Conservation (phyloP, 2,888 invertebrate genomes). For the Melinaea marsaeus region DNA sequence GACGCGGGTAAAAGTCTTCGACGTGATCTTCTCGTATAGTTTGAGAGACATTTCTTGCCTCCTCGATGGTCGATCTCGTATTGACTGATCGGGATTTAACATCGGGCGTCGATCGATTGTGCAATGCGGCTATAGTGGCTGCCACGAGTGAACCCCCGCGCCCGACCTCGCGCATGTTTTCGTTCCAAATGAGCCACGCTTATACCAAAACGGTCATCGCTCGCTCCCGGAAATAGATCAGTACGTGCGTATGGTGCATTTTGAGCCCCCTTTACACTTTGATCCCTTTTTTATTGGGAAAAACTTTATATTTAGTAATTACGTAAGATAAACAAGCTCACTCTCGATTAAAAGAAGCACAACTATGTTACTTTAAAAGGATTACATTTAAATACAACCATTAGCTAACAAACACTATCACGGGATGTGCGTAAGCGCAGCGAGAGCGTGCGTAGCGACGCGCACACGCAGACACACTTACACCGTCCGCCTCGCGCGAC, state of each 20-base stretch:
- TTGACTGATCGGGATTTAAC: constrained; percentile 56
- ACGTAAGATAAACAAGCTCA: constrained; percentile 14
- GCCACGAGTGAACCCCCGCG: constrained; percentile 80
- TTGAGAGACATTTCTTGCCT: constrained; percentile 50
- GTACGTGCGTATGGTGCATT: constrained; percentile 66
- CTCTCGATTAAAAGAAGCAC: constrained; percentile 23
- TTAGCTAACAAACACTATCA: constrained; percentile 37
- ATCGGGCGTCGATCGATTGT: constrained; percentile 63
- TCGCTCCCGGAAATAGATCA: constrained; percentile 74
- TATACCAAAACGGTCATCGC: constrained; percentile 68
- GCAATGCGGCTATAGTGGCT: constrained; percentile 73
- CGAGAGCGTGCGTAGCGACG: constrained; percentile 49
- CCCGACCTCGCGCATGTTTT: constrained; percentile 76
- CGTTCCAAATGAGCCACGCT: constrained; percentile 70
- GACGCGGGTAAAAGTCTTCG: constrained; percentile 50
- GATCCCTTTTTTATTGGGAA: constrained; percentile 44
- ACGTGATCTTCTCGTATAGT: constrained; percentile 46
- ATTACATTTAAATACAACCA: constrained; percentile 33
- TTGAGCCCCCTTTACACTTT: constrained; percentile 62
- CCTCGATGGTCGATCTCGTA: constrained; percentile 49
- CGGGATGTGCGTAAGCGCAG: constrained; percentile 43
- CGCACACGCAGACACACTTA: constrained; percentile 58
- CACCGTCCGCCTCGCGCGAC: constrained; percentile 70
- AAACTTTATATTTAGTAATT: constrained; percentile 9
- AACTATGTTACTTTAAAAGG: constrained; percentile 32